Evolutionary conservation across 2,113 vertebrate species (phyloP).

Genomic region (Podilymbus podiceps): DNA sequence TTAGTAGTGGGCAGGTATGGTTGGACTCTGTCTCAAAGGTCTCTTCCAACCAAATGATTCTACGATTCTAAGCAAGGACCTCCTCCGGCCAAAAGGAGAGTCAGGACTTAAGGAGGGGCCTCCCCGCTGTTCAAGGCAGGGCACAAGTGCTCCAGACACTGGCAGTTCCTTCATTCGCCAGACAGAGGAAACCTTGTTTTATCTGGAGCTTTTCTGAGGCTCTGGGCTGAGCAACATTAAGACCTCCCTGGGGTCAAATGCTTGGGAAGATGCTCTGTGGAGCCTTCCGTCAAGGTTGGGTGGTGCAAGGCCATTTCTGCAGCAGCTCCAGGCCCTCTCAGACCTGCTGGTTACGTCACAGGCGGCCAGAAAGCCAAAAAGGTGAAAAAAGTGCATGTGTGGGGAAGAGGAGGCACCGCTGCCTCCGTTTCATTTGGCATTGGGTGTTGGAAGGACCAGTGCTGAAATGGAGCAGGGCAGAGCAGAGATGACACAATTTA

Average conservation of each 20-base stretch:
- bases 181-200: neutral
- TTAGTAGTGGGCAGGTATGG: too few species aligned
- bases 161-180: neutral
- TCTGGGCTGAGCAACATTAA: neutral
- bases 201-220: neutral
- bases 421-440: neutral
- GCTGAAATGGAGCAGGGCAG: neutral
- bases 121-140: neutral
- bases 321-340: neutral
- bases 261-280: neutral
- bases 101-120: neutral
- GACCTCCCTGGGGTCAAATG: neutral
- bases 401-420: neutral
- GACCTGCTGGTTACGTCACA: neutral
- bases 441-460: neutral
- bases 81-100: neutral
- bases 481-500: neutral
- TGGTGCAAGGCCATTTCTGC: neutral
- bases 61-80: too few species aligned
- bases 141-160: neutral
- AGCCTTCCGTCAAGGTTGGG: neutral
- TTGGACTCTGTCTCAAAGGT: too few species aligned
- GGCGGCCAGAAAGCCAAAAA: neutral
- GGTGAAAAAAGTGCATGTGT: neutral
- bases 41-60: too few species aligned